A percentile compares a stretch with the other conserved stretches of the same genome.
Evolutionary conservation across 2,888 invertebrate species (phyloP).

Genomic region (Hemistola chrysoprasaria): DNA sequence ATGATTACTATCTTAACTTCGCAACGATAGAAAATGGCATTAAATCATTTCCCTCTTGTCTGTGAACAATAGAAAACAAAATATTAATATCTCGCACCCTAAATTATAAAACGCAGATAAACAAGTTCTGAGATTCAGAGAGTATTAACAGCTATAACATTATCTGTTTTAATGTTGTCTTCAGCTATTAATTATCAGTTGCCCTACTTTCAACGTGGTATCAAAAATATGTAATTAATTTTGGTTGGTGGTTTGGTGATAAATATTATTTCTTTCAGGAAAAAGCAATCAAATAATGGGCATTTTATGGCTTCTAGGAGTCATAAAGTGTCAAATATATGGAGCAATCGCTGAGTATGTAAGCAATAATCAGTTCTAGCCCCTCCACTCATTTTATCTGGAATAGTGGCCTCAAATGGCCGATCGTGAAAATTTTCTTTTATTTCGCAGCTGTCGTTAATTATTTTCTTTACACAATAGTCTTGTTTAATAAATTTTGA

Average conservation of each 20-base stretch:
- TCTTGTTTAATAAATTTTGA: no score
- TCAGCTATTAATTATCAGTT: slow-evolving; percentile 20
- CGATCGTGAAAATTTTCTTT: slow-evolving; percentile 54
- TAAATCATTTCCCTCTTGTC: slow-evolving; percentile 33
- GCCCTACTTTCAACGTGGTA: slow-evolving; percentile 21
- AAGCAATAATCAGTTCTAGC: slow-evolving; percentile 36
- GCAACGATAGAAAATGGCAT: slow-evolving; percentile 7
- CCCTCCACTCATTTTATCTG: slow-evolving; percentile 43
- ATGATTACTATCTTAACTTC: slow-evolving; percentile 39
- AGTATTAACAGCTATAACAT: neutral
- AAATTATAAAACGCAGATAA: no score
- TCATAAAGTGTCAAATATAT: slow-evolving; percentile 46
- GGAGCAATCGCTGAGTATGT: slow-evolving; percentile 38
- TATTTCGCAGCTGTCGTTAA: slow-evolving; percentile 55
- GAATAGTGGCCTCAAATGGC: slow-evolving; percentile 51
- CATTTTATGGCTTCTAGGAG: slow-evolving; percentile 41
- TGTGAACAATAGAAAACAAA: slow-evolving; percentile 25
- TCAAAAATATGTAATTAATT: slow-evolving; percentile 29
- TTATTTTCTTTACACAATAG: no score
- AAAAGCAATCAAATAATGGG: slow-evolving; percentile 46
- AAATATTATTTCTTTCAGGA: slow-evolving; percentile 26
- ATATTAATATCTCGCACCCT: neutral
- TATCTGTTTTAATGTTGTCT: slow-evolving; percentile 6
- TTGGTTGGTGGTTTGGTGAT: slow-evolving; percentile 17
- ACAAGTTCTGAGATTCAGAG: no score